Percentiles rank a stretch among this genome's conserved stretches.
Conservation (phyloP, 2,797 vertebrate species). For the Neomorphus geoffroyi region DNA sequence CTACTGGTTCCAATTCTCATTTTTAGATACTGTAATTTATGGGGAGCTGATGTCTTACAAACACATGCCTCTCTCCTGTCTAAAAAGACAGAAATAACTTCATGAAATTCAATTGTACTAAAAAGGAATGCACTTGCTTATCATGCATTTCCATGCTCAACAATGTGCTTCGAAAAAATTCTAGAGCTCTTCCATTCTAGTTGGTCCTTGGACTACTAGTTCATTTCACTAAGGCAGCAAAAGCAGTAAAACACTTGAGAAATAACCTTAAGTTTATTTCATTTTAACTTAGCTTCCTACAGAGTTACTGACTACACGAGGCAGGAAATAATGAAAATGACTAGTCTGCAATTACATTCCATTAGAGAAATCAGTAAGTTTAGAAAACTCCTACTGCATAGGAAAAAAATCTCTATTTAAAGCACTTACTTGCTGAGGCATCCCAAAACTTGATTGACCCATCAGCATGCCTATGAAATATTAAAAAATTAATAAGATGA, state of each 20-base stretch:
- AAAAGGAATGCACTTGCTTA: neutral
- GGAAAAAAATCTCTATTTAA: neutral
- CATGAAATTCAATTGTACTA: neutral
- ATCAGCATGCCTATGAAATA: slow-evolving; percentile 90
- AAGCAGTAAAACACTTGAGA: neutral
- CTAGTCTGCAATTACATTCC: neutral
- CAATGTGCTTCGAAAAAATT: neutral
- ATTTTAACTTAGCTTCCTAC: neutral
- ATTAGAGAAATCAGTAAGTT: neutral
- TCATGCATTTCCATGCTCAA: neutral
- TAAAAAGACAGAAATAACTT: neutral
- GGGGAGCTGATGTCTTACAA: neutral
- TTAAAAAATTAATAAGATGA: neutral
- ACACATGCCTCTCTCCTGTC: neutral
- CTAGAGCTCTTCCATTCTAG: neutral
- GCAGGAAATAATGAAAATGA: neutral
- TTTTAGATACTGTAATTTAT: neutral
- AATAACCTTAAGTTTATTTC: neutral
- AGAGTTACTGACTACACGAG: neutral
- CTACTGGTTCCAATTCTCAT: neutral
- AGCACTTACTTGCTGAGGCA: slow-evolving; percentile 95
- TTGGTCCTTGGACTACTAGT: neutral
- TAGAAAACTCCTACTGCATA: neutral
- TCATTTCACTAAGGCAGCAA: neutral
- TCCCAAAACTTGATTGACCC: slow-evolving; percentile 99